These are phyloP conservation scores for Aphaenogaster floridana DNA, from an alignment of 1,140 invertebrate genomes.

Conservation along the genomic window DNA sequence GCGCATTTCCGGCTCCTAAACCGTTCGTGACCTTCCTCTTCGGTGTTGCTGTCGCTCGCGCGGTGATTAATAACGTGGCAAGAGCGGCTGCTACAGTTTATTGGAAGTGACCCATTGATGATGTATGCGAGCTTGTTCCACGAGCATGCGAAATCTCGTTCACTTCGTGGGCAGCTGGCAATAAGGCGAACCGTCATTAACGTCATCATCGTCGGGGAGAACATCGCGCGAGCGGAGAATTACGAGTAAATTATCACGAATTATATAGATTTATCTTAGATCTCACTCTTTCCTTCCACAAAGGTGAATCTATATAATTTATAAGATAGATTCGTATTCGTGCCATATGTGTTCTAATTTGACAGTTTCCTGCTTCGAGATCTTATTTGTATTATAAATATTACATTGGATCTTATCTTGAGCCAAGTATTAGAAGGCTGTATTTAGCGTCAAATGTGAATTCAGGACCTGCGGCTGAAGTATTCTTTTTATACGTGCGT, in stretches of 20 bases:
- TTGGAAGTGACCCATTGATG: slow-evolving; percentile 73
- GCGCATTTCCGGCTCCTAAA: neutral
- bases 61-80: slow-evolving; percentile 72
- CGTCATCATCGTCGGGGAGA: neutral
- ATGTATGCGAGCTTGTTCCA: slow-evolving; percentile 65
- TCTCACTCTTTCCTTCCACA: neutral
- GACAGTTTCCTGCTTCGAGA: too few relatives aligned
- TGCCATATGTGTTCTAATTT: too few relatives aligned
- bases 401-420: too few relatives aligned
- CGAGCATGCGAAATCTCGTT: slow-evolving; percentile 45
- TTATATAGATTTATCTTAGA: neutral
- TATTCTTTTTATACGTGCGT: too few relatives aligned
- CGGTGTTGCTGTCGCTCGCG: slow-evolving; percentile 38
- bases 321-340: too few relatives aligned
- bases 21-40: slow-evolving; percentile 10
- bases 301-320: too few relatives aligned
- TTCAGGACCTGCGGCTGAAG: too few relatives aligned
- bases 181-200: slow-evolving; percentile 23
- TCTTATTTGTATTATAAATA: too few relatives aligned
- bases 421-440: too few relatives aligned
- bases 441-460: too few relatives aligned
- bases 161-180: slow-evolving; percentile 10
- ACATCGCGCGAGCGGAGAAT: neutral
- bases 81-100: slow-evolving; percentile 73
- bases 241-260: neutral